phyloP scores from a whole-genome alignment of 2,113 vertebrate genomes.

The Motacilla alba region DNA sequence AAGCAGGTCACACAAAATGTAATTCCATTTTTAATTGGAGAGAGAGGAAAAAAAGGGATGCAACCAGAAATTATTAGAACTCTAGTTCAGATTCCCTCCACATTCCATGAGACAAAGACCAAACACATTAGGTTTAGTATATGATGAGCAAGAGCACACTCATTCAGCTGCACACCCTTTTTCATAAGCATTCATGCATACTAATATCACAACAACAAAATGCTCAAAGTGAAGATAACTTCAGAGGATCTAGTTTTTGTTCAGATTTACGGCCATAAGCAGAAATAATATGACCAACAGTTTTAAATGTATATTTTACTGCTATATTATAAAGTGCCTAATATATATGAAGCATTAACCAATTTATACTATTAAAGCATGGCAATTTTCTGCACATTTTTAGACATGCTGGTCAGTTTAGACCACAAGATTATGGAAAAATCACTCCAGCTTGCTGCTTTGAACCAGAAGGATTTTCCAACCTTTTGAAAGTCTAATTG shows the following conservation, averaged over 20 bases:
- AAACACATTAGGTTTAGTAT: slow-evolving; percentile 64
- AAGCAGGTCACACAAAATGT: neutral
- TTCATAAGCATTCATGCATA: slow-evolving; percentile 54
- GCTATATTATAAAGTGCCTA: slow-evolving; percentile 25
- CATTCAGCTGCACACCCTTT: slow-evolving; percentile 64
- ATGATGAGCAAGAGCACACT: slow-evolving; percentile 50
- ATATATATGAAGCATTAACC: neutral
- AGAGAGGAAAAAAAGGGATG: neutral
- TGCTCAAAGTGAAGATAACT: slow-evolving; percentile 52
- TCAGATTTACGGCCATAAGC: slow-evolving; percentile 63
- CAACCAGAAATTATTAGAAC: slow-evolving; percentile 54
- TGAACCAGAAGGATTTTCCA: slow-evolving; percentile 59
- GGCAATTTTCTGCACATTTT: slow-evolving; percentile 61
- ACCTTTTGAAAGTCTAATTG: neutral
- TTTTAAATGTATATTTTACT: slow-evolving; percentile 63
- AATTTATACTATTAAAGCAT: slow-evolving; percentile 51
- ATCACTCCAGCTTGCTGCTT: slow-evolving; percentile 43
- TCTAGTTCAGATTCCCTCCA: slow-evolving; percentile 50
- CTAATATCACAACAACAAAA: slow-evolving; percentile 64
- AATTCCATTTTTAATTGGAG: neutral
- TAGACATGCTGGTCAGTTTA: slow-evolving; percentile 46
- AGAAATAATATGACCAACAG: slow-evolving; percentile 38
- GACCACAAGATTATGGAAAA: slow-evolving; percentile 55
- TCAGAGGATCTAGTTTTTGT: slow-evolving; percentile 47
- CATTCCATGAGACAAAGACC: slow-evolving; percentile 66